Conservation (phyloP, 2,888 invertebrate species). For the Drosophila limbata region DNA sequence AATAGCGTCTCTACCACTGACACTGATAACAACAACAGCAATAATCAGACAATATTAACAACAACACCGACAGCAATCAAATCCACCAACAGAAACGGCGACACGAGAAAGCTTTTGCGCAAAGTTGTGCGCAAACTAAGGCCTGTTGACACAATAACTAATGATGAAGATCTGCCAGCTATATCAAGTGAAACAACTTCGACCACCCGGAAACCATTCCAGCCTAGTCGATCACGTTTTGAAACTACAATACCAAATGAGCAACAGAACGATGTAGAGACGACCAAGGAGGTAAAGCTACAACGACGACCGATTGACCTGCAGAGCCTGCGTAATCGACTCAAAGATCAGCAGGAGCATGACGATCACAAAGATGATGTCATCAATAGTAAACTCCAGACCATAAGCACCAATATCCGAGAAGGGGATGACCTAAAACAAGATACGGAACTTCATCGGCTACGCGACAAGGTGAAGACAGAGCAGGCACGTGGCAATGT, state of each 20-base stretch:
- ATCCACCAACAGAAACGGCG: conserved; percentile 27
- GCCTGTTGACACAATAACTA: conserved; percentile 55
- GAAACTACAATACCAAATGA: conserved; percentile 10
- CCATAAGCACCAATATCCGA: conserved; percentile 1
- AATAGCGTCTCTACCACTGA: conserved; percentile 68
- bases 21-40: conserved; percentile 38
- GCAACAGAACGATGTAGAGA: background rate
- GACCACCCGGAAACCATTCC: conserved; percentile 55
- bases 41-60: conserved; percentile 33
- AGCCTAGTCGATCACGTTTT: conserved; percentile 49
- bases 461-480: conserved; percentile 69
- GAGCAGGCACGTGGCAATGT: conserved; percentile 61
- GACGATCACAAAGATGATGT: conserved; percentile 51
- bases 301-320: conserved; percentile 45
- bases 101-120: conserved; percentile 75
- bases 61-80: conserved; percentile 33
- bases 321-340: conserved; percentile 64
- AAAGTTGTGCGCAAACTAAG: conserved; percentile 80
- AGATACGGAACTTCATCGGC: conserved; percentile 55
- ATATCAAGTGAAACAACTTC: background rate
- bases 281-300: background rate
- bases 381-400: conserved; percentile 44
- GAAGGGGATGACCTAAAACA: conserved; percentile 36
- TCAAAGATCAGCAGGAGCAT: conserved; percentile 59
- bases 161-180: background rate